These are phyloP conservation scores for Zoanthus sansibaricus DNA, from an alignment of 92 coral and sea anemone genomes.

Conservation along the genomic window DNA sequence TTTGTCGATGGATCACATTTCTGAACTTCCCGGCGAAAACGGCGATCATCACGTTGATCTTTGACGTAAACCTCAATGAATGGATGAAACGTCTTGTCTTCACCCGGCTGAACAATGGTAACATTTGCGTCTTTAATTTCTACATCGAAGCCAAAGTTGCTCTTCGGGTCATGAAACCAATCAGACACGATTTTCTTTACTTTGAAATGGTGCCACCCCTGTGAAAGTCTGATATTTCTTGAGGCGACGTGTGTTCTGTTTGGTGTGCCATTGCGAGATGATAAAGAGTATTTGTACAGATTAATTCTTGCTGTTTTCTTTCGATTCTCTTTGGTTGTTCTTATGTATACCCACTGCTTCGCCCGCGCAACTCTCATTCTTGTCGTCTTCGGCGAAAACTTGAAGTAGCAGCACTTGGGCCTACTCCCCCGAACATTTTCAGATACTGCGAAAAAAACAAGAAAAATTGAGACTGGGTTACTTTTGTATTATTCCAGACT, in stretches of 20 bases:
- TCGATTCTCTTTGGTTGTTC: background rate
- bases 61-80: slow-evolving; percentile 60
- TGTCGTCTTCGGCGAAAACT: slow-evolving; percentile 45
- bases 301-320: slow-evolving; percentile 32
- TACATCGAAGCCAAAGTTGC: slow-evolving; percentile 60
- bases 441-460: slow-evolving; percentile 21
- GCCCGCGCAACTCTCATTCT: slow-evolving; percentile 56
- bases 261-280: slow-evolving; percentile 36
- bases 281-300: slow-evolving; percentile 51
- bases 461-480: no score
- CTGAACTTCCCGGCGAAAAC: slow-evolving; percentile 27
- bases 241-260: slow-evolving; percentile 47
- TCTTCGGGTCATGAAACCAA: slow-evolving; percentile 54
- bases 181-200: slow-evolving; percentile 48
- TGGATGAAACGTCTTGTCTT: slow-evolving; percentile 44
- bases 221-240: slow-evolving; percentile 22
- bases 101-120: slow-evolving; percentile 39
- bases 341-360: slow-evolving; percentile 56
- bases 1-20: slow-evolving; percentile 40
- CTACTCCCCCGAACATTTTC: slow-evolving; percentile 27
- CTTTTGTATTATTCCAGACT: no score
- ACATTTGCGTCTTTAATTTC: slow-evolving; percentile 40
- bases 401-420: slow-evolving; percentile 59
- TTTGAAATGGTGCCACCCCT: slow-evolving; percentile 61
- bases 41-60: slow-evolving; percentile 41